Conservation (phyloP, 1,140 invertebrate genomes). For the Nasonia vitripennis region DNA sequence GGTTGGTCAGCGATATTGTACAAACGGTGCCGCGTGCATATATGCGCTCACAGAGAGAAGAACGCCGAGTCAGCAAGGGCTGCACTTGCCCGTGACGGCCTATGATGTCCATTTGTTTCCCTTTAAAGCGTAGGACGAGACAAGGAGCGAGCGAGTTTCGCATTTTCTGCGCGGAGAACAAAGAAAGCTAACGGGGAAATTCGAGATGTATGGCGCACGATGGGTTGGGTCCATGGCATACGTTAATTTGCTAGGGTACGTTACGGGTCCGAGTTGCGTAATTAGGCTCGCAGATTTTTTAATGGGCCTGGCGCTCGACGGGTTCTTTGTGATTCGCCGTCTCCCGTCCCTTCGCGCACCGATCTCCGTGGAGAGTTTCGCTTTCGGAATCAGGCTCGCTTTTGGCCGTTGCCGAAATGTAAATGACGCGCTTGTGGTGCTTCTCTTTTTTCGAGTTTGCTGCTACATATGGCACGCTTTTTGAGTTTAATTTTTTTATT, state of each 20-base stretch:
- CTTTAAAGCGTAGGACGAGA: slow-evolving; percentile 7
- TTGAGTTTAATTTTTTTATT: neutral
- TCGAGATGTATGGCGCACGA: neutral
- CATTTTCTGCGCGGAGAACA: slow-evolving; percentile 11
- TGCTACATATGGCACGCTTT: neutral
- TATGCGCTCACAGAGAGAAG: slow-evolving; percentile 1
- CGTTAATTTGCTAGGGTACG: neutral
- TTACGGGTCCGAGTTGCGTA: slow-evolving; percentile 30
- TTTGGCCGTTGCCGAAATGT: neutral
- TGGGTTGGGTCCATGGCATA: neutral
- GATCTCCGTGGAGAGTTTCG: neutral
- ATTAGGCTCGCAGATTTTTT: slow-evolving; percentile 40
- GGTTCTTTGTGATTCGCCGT: slow-evolving; percentile 6
- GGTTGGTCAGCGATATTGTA: slow-evolving; percentile 28
- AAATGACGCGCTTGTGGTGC: neutral
- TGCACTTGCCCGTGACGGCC: neutral
- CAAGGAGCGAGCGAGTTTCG: neutral
- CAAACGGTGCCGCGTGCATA: slow-evolving; percentile 25
- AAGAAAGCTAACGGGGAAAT: slow-evolving; percentile 17
- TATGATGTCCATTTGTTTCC: slow-evolving; percentile 33
- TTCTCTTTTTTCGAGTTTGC: neutral
- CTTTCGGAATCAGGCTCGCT: neutral
- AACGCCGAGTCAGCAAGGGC: slow-evolving; percentile 41
- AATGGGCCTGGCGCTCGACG: neutral
- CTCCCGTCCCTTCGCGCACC: neutral